Evolutionary conservation across 1,140 invertebrate genomes (phyloP), one percentile per base, ranked within the genome.

Genomic region (Calephelis virginiensis): DNA sequence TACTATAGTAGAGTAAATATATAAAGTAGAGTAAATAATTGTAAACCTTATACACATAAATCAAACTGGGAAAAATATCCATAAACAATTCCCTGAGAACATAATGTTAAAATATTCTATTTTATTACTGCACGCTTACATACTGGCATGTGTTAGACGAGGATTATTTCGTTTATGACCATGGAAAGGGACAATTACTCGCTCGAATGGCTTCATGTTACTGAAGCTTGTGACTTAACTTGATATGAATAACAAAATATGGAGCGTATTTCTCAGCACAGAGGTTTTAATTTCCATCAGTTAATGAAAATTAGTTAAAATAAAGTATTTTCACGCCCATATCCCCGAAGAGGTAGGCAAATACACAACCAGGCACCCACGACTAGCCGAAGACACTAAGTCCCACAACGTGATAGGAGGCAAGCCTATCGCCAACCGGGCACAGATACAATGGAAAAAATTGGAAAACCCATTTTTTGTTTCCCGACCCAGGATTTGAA

Each of bases 161-260:
- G 37, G 17, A 59, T 59, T 59, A 56, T 56, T 56, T 37, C 53
- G 17, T 59, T 59, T 59, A 59, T 59, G 53, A 59, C 53, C 53
- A 38, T 37, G 53, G 53, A 59, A 59, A 59, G 53, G 53, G 37
- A 12, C 28, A 59, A 59, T 59, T 59, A 59, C 28, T 59, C 53
- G 50, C 50, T 11, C 17, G 50, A 56, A 56, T 56, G 50, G 28
- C 53, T 56, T 56, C 53, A 56, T 56, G 28, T 56, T 56, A 38
- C 53, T 56, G 28, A 56, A 56, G 53, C 53, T 56, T 37, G 53
- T 56, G 53, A 28, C 28, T 56, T 53, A 53, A 43, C 50, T 53
- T 37, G 17, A 7, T 28, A 28, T 17, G 53, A 37, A 37, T 37
- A 56, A 56, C 53, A 56, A 56, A 37, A 43, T 43, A 43, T 8